phyloP scores from a whole-genome alignment of 2,113 vertebrate species.

The Lutjanus erythropterus region DNA sequence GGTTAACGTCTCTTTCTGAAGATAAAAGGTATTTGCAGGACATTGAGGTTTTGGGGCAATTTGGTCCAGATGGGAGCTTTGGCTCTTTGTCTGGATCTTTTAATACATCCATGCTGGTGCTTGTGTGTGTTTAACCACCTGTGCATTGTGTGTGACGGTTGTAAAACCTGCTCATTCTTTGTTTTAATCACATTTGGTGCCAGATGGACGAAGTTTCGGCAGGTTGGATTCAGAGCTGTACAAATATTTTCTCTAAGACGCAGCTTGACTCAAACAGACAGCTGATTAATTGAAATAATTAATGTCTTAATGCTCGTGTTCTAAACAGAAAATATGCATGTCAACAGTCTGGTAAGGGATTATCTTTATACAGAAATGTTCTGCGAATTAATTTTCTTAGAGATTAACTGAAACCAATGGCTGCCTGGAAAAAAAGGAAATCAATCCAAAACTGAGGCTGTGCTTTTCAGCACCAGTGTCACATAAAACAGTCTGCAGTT shows the following conservation, averaged over 20 bases:
- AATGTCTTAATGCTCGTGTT: not conserved
- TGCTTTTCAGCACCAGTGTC: not conserved
- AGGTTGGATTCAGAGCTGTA: not conserved
- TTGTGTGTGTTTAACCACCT: slow-evolving; percentile 1
- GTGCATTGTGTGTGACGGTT: not conserved
- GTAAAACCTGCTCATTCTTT: slow-evolving; percentile 1
- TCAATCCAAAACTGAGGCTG: not conserved
- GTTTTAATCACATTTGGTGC: slow-evolving; percentile 12
- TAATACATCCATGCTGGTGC: not conserved
- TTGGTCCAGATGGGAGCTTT: slow-evolving; percentile 30
- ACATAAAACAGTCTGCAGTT: not conserved
- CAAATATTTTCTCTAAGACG: not conserved
- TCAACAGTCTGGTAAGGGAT: not conserved
- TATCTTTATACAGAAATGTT: not conserved
- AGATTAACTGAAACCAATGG: not conserved
- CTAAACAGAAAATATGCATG: not conserved
- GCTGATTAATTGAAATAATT: not conserved
- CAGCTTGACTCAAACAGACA: not conserved
- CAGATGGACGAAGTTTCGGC: slow-evolving; percentile 1
- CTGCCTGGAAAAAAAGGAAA: not conserved
- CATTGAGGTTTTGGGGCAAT: not conserved
- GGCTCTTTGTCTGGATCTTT: not conserved
- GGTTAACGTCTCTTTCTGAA: not conserved
- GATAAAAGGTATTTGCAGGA: not conserved
- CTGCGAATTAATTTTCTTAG: not conserved